Evolutionary conservation across 1,140 invertebrate genomes (phyloP).

Genomic region (Drosophila sturtevanti): DNA sequence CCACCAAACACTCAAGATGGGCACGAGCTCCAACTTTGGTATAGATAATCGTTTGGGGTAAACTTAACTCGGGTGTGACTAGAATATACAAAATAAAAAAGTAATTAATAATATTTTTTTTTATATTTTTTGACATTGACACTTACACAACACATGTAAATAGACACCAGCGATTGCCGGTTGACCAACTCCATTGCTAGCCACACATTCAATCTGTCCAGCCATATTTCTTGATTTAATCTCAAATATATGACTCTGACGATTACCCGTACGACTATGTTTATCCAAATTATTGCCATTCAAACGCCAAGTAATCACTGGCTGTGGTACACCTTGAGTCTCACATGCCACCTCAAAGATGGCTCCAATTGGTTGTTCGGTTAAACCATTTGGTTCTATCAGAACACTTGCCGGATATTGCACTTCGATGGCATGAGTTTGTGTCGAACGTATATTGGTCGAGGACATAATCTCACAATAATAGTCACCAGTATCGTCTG

Average conservation of each 20-base stretch:
- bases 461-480: constrained; percentile 86
- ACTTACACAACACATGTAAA: constrained; percentile 86
- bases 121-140: background rate
- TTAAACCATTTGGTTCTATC: constrained; percentile 87
- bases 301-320: constrained; percentile 87
- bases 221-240: constrained; percentile 87
- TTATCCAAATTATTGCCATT: constrained; percentile 84
- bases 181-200: constrained; percentile 89
- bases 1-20: constrained; percentile 87
- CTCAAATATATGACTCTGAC: constrained; percentile 86
- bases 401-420: constrained; percentile 87
- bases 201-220: constrained; percentile 89
- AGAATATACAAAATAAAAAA: background rate
- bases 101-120: background rate
- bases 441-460: constrained; percentile 84
- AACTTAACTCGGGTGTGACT: constrained; percentile 89
- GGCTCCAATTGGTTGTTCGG: constrained; percentile 88
- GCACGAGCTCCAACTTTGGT: constrained; percentile 87
- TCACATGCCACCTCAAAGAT: constrained; percentile 88
- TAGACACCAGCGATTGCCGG: constrained; percentile 86
- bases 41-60: constrained; percentile 87
- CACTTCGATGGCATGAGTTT: constrained; percentile 90
- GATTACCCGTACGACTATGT: constrained; percentile 85
- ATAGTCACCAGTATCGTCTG: constrained; percentile 88
- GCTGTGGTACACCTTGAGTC: constrained; percentile 87